These are phyloP conservation scores for Zonitis immaculata DNA, from an alignment of 2,888 invertebrate genomes.

Conservation along the genomic window DNA sequence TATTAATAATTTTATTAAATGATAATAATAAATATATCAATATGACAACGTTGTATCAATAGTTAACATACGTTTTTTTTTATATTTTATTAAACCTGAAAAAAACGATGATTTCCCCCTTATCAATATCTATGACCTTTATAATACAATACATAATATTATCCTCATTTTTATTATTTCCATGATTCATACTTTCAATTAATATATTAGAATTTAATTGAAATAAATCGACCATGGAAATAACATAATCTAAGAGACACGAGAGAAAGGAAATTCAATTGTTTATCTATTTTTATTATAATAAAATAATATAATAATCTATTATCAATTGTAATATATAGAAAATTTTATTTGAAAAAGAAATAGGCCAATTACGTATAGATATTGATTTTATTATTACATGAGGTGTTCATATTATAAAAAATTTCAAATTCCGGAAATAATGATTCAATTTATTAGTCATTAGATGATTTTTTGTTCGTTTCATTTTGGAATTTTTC, in stretches of 20 bases:
- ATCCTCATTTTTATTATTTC: not conserved
- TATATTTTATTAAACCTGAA: not conserved
- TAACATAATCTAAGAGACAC: not conserved
- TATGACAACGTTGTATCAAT: not conserved
- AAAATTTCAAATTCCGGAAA: not conserved
- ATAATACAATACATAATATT: not conserved
- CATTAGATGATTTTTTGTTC: not conserved
- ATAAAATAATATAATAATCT: no score
- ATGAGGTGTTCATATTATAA: not conserved
- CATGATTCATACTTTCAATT: conserved; percentile 1
- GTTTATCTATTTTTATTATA: not conserved
- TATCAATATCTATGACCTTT: not conserved
- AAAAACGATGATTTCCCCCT: no score
- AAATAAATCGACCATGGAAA: conserved; percentile 1
- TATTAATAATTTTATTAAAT: not conserved
- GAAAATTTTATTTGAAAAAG: no score
- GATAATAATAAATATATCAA: not conserved
- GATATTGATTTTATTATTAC: not conserved
- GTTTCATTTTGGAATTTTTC: not conserved
- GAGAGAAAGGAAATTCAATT: not conserved
- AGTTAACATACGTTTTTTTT: not conserved
- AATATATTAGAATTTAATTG: not conserved
- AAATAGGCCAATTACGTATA: not conserved
- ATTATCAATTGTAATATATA: no score
- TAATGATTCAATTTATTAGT: not conserved